phyloP scores from a whole-genome alignment of 2,888 invertebrate genomes.

The Lasiommata megera region DNA sequence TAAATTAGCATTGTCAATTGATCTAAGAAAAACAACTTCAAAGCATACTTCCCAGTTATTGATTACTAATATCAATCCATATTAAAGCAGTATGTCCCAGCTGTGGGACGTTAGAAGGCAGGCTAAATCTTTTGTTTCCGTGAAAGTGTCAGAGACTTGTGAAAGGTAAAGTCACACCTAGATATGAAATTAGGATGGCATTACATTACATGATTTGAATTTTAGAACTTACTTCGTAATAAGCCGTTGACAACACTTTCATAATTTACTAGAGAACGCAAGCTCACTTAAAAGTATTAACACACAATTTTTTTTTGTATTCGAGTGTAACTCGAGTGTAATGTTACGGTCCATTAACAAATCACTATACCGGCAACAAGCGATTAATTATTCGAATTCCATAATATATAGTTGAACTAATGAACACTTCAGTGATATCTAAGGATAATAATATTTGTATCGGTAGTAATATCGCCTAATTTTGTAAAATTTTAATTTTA shows the following conservation, averaged over 20 bases:
- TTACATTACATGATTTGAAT: neutral
- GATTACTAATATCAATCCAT: no score
- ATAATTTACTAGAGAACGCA: neutral
- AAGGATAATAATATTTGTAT: no score
- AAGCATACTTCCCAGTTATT: no score
- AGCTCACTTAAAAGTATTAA: neutral
- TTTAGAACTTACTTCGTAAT: neutral
- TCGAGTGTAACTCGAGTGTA: neutral
- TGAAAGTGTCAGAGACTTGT: neutral
- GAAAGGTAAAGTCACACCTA: constrained; percentile 3
- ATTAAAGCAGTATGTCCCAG: no score
- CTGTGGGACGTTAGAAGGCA: no score
- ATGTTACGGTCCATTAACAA: neutral
- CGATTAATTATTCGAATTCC: neutral
- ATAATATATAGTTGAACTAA: neutral
- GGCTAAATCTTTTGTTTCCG: no score
- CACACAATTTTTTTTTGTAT: neutral
- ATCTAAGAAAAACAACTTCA: no score
- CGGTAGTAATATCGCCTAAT: no score
- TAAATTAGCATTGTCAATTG: no score
- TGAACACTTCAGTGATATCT: no score
- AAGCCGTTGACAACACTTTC: neutral
- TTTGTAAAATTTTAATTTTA: no score
- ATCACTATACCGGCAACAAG: neutral
- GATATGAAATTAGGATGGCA: constrained; percentile 1